A percentile compares a stretch with the other conserved stretches of the same genome.
Evolutionary conservation across 2,113 vertebrate genomes (phyloP).

Genomic region (Dromaius novaehollandiae): DNA sequence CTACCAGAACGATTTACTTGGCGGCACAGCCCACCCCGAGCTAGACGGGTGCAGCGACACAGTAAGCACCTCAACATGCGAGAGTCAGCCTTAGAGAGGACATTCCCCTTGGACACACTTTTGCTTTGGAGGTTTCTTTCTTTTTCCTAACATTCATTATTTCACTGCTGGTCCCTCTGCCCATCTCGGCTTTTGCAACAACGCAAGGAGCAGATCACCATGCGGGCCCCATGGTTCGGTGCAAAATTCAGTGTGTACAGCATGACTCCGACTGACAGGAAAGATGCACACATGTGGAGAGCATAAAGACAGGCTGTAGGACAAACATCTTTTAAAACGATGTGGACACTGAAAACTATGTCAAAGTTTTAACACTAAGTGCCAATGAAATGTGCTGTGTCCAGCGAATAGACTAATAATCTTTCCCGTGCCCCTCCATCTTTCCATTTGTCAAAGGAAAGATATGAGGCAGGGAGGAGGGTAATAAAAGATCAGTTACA

Average conservation of each 20-base stretch:
- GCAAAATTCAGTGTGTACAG: not conserved
- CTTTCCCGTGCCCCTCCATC: not conserved
- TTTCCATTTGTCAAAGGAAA: not conserved
- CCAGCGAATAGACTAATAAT: not conserved
- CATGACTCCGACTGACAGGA: not conserved
- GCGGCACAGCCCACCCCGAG: not conserved
- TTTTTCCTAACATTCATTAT: not conserved
- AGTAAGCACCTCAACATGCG: not conserved
- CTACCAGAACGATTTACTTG: not conserved
- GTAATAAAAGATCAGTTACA: not conserved
- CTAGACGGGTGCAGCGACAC: not conserved
- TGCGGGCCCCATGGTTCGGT: not conserved
- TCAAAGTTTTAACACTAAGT: not conserved
- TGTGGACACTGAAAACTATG: not conserved
- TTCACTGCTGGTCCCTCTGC: not conserved
- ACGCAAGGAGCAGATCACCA: fast-evolving
- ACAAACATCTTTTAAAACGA: not conserved
- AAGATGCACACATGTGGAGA: not conserved
- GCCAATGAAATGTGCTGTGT: not conserved
- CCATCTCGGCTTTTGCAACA: not conserved
- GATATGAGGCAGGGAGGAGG: not conserved
- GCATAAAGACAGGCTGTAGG: not conserved
- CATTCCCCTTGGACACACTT: not conserved
- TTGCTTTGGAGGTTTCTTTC: not conserved
- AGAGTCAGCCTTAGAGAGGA: not conserved